phyloP scores from a whole-genome alignment of 1,140 invertebrate genomes.

The Leptoteleia sp. region DNA sequence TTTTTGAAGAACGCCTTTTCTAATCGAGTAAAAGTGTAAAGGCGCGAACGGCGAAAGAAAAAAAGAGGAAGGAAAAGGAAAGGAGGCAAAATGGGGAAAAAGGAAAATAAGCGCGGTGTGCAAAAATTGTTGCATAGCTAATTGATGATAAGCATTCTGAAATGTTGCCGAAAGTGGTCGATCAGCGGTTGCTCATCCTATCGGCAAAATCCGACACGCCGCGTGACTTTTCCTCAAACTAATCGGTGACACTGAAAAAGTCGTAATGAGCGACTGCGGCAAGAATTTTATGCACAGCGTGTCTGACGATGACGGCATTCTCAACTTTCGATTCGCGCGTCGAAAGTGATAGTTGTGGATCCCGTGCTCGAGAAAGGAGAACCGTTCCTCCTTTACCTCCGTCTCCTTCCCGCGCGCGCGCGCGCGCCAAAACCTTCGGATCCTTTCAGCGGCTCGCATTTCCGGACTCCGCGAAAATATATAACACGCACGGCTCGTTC shows the following conservation, averaged over 20 bases:
- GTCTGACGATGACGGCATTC: slow-evolving; percentile 66
- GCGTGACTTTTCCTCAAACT: slow-evolving; percentile 1
- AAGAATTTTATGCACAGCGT: slow-evolving; percentile 56
- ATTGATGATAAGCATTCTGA: no score
- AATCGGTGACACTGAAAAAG: slow-evolving; percentile 51
- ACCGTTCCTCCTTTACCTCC: slow-evolving; percentile 62
- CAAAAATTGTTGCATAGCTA: no score
- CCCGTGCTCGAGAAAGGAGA: slow-evolving; percentile 78
- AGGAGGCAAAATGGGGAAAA: no score
- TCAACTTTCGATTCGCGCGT: slow-evolving; percentile 78
- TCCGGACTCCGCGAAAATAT: slow-evolving; percentile 54
- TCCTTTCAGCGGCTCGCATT: slow-evolving; percentile 43
- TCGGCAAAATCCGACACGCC: not conserved
- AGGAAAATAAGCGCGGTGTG: no score
- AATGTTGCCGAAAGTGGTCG: no score
- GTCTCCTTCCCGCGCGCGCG: slow-evolving; percentile 39
- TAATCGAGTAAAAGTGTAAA: no score
- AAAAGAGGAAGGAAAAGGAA: no score
- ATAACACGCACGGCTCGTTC: slow-evolving; percentile 8
- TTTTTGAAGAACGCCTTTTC: no score
- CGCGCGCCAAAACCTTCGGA: slow-evolving; percentile 55
- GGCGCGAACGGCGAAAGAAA: no score
- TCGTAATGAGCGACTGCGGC: slow-evolving; percentile 3
- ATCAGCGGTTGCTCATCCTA: not conserved
- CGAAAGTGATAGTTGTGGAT: slow-evolving; percentile 80